A percentile compares a stretch with the other conserved stretches of the same genome.
These are phyloP conservation scores for Tetanocera ferruginea DNA, from an alignment of 2,888 invertebrate genomes.

Conservation along the genomic window DNA sequence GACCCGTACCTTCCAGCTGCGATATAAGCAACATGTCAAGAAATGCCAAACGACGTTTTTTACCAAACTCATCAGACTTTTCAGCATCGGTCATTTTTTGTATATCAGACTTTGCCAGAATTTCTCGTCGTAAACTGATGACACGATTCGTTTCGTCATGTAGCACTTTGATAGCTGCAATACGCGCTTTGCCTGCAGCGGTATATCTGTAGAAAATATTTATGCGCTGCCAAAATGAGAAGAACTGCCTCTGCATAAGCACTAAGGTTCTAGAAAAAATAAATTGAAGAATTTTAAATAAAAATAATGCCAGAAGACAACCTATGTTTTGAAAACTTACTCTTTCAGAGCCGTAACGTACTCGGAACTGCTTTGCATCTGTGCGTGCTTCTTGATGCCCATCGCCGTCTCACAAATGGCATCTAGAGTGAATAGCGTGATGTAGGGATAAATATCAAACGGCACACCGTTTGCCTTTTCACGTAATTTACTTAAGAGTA, in stretches of 20 bases:
- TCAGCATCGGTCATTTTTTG: constrained; percentile 50
- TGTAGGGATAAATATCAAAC: constrained; percentile 75
- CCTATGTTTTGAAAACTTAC: constrained; percentile 70
- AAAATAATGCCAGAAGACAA: not conserved
- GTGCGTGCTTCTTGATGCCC: constrained; percentile 83
- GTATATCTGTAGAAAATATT: constrained; percentile 55
- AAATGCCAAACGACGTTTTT: constrained; percentile 69
- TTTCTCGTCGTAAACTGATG: constrained; percentile 59
- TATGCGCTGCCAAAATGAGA: constrained; percentile 65
- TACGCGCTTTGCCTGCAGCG: constrained; percentile 51
- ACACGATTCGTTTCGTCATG: constrained; percentile 65
- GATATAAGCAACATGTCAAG: constrained; percentile 71
- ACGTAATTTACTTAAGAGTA: constrained; percentile 70
- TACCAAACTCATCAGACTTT: constrained; percentile 56
- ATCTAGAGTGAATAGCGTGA: constrained; percentile 68
- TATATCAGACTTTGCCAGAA: constrained; percentile 54
- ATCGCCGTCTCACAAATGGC: constrained; percentile 79
- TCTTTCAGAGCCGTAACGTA: constrained; percentile 80
- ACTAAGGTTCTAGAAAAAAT: constrained; percentile 59
- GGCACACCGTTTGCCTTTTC: constrained; percentile 69
- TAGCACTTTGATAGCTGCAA: constrained; percentile 56
- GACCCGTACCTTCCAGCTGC: constrained; percentile 67
- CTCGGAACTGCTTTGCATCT: constrained; percentile 76
- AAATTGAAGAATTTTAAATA: not conserved
- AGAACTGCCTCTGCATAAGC: constrained; percentile 61